These are phyloP conservation scores for Catharus minimus DNA, from an alignment of 2,113 vertebrate species.

Conservation along the genomic window DNA sequence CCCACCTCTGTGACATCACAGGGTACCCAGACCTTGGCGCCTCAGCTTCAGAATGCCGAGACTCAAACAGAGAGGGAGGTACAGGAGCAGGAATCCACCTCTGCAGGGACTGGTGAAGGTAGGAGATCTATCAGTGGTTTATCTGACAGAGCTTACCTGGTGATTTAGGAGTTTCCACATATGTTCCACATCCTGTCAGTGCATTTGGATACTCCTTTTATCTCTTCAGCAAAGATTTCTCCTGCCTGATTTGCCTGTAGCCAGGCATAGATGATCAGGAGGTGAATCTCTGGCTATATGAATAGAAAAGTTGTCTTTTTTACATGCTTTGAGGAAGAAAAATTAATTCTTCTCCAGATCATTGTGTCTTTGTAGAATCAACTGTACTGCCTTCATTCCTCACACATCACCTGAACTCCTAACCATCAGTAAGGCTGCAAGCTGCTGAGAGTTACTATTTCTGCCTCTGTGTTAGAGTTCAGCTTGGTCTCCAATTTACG, in stretches of 20 bases:
- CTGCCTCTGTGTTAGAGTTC: background rate
- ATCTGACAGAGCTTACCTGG: background rate
- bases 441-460: background rate
- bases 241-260: background rate
- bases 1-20: conserved; percentile 95
- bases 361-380: background rate
- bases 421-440: background rate
- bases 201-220: background rate
- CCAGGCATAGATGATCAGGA: background rate
- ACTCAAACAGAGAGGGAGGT: conserved; percentile 94
- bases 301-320: background rate
- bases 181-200: background rate
- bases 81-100: conserved; percentile 76
- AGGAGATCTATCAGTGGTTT: conserved; percentile 2
- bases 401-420: background rate
- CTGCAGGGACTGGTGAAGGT: conserved; percentile 76
- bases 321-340: background rate
- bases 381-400: background rate
- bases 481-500: background rate
- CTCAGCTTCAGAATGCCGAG: conserved; percentile 94
- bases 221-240: background rate
- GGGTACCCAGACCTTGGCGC: conserved; percentile 93
- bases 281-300: background rate
- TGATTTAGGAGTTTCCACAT: background rate
- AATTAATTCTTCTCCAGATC: background rate